Percentiles rank a stretch among this genome's conserved stretches.
phyloP scores from a whole-genome alignment of 1,140 invertebrate genomes.

The Tetragnatha versicolor region DNA sequence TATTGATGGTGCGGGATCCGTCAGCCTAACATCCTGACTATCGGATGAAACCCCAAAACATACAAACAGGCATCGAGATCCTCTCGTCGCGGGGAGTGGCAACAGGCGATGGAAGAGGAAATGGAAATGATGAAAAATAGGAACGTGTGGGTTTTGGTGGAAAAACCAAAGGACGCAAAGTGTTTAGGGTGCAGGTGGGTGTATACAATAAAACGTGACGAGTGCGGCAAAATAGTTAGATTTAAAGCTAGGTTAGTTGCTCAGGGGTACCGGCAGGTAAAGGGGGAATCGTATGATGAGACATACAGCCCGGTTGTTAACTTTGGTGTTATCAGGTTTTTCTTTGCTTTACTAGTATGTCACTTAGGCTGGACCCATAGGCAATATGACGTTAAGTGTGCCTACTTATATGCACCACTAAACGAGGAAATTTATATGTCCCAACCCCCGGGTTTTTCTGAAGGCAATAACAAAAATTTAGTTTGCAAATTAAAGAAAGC shows the following conservation, averaged over 20 bases:
- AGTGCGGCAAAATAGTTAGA: not conserved
- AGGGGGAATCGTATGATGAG: no score
- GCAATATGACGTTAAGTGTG: not conserved
- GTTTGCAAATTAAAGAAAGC: no score
- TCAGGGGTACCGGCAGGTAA: conserved; percentile 12
- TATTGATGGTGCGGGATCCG: no score
- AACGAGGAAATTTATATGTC: not conserved
- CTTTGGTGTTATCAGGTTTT: conserved; percentile 6
- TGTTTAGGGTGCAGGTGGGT: conserved; percentile 14
- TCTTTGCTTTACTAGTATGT: not conserved
- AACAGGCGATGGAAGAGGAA: no score
- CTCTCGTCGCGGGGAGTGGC: no score
- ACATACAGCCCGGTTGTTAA: not conserved
- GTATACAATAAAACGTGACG: conserved; percentile 3
- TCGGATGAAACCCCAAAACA: no score
- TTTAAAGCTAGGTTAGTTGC: conserved; percentile 21
- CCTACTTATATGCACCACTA: not conserved
- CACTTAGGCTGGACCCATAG: not conserved
- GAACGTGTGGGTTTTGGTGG: not conserved
- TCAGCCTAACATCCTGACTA: no score
- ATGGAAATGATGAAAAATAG: no score
- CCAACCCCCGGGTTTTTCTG: no score
- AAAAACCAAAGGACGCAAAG: not conserved
- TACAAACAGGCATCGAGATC: no score
- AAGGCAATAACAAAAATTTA: no score